Base-by-base conservation (phyloP, 2,888 invertebrate genomes). In the Patella pellucida region DNA sequence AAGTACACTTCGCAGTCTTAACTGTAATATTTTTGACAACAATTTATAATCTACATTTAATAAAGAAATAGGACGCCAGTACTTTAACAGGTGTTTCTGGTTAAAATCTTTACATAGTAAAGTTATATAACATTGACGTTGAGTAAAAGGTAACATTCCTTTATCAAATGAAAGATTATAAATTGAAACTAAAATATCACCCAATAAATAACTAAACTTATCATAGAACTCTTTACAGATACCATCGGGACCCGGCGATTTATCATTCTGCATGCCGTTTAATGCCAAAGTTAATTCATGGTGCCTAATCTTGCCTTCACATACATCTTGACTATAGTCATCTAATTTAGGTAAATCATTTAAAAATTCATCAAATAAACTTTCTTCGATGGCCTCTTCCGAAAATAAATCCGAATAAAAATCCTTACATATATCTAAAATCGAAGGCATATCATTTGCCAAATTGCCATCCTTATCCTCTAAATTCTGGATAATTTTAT, bases 1-100 rank as follows among this genome's bases (percentile, higher is more conserved):
- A 41, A 83, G 56, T 50, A 83, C 77, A n/a, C 56, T 52, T 16
- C 73, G 71, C 31, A 84, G 69, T 12, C 82, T 16, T 68, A 77
- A 81, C n/a, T 79, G 52, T n/a, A 83, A 56, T 16, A 76, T 27
- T 78, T 83, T 83, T 1, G 82, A 81, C 9, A 83, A 52, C 68
- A 82, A 78, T 77, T 84, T 82, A 19, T 81, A 76, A 73, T 84
- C 82, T 12, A 79, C 62, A 77, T 82, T 81, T 62, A 84, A 70
- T 7, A 83, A 67, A 9, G 82, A 82, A 54, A 84, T 84, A 12
- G 83, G 85, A 16, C 82, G 68, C 71, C 80, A 83, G 69, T 77
- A 76, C 76, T 82, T 81, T 68, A 83, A 70, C 71, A 76, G 16
- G 12, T 71, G 50, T 16, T 74, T 54, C 50, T 81, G 72, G 52